Base-by-base conservation (phyloP, 2,113 vertebrate species). In the Dipodomys merriami region DNA sequence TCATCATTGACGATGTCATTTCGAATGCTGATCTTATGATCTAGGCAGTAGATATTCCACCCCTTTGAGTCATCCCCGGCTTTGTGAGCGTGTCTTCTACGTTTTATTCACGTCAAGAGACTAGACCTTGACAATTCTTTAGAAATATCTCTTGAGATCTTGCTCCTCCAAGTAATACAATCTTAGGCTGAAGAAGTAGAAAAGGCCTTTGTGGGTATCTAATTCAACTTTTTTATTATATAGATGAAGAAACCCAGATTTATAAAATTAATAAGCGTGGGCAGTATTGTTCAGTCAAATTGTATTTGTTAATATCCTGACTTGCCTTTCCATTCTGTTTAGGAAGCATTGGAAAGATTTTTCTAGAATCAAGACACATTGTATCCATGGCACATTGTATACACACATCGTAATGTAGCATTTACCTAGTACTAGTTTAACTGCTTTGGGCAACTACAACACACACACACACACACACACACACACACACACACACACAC, bases 301-400 rank as follows among this genome's bases (percentile, higher is more conserved):
- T 60, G 0, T 81, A n/a, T 87, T 84, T 78, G 69, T 80, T 91
- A 84, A 49, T 82, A 62, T 93, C 49, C n/a, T 85, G 9, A 79
- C 5, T 49, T 35, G 8, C 8, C 68, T 79, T 90, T 71, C 27
- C 8, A 74, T 30, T 68, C 78, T 88, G 18, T 68, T n/a, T 65
- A 79, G 29, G 68, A 94, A 83, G 69, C 8, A 72, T 78, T 64
- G n/a, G 69, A 71, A 84, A 83, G 77, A 22, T 64, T 19, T 83
- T 68, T 18, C 15, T n/a, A 27, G 60, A 19, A 69, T 72, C n/a
- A 78, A 83, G 29, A 84, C 25, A 30, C 30, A 39, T 20, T n/a
- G 15, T 10, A 68, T 23, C 25, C 33, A n/a, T 53, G 5, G 22
- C 15, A 33, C 74, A 39, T 83, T 18, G 5, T 57, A 82, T 46